Conservation (phyloP, 1,140 invertebrate species). For the Orchestia grillus region DNA sequence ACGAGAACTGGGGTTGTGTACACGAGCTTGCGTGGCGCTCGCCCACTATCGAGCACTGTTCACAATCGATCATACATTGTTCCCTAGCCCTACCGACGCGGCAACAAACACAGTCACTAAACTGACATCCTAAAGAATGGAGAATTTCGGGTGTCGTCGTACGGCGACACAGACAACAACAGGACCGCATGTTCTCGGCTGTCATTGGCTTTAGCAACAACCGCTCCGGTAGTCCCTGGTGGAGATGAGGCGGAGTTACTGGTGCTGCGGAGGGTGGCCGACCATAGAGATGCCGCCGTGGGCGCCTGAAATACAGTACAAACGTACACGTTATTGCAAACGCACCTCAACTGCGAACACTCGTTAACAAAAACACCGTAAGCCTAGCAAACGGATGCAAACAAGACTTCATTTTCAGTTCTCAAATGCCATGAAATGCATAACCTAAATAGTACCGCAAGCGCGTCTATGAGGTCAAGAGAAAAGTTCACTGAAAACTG, state of each 20-base stretch:
- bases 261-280: conserved; percentile 12
- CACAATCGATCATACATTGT: background rate
- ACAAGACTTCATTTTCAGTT: background rate
- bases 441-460: background rate
- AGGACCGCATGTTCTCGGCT: background rate
- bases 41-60: background rate
- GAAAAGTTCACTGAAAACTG: background rate
- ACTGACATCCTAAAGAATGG: background rate
- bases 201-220: background rate
- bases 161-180: background rate
- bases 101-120: background rate
- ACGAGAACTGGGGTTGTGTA: too few species aligned
- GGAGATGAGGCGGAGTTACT: background rate
- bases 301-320: background rate
- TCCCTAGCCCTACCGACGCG: background rate
- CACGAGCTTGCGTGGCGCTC: too few species aligned
- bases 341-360: background rate
- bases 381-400: too few species aligned
- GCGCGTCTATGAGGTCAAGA: background rate
- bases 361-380: background rate
- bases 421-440: background rate
- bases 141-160: background rate
- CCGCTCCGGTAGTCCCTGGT: background rate
- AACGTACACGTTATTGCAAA: background rate
- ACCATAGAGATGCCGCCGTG: conserved; percentile 10